Base-by-base conservation (phyloP, 2,888 invertebrate species). In the Lathronympha strigana region DNA sequence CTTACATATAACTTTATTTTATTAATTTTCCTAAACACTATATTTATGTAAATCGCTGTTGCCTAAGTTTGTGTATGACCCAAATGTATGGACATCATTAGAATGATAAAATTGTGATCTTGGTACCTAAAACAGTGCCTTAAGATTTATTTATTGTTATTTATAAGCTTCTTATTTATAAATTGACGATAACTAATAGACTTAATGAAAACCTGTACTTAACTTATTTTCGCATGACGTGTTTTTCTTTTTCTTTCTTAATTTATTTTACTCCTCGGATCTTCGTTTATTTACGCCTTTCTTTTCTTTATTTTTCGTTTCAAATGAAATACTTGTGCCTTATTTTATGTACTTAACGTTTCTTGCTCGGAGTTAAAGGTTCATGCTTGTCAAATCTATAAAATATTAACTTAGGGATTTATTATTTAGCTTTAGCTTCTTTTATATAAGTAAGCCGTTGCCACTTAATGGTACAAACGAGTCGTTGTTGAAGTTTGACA, bases 101-200 rank as follows among this genome's bases (percentile, higher is more conserved):
- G 79, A 79, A 79, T 80, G 81, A 86, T 86, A 79, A 86, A 88
- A 86, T 87, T 90, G 89, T 91, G 90, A 90, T 91, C 86, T 86
- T 86, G 89, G 88, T 89, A 89, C 86, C 87, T 87, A 85, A 86
- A 85, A 77, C 84, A 80, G 90, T 91, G 91, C 91, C 91, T 91
- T 91, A 90, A 86, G 83, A 90, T 87, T 88, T 90, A 91, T 92
- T 91, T 90, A 90, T 90, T 91, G 85, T 89, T 88, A 90, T 82
- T 86, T 85, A 79, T 88, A 90, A 86, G 87, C 82, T 89, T 87
- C 82, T 83, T 89, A 88, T 90, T 89, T 88, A 86, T 86, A 82
- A 84, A 84, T 83, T 88, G 88, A 88, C 87, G 78, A 79, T 83
- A 83, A 77, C 78, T 81, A 82, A 81, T 82, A 84, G 81, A 79